Conservation (phyloP, 2,797 vertebrate genomes). For the Gymnopithys bicolor region DNA sequence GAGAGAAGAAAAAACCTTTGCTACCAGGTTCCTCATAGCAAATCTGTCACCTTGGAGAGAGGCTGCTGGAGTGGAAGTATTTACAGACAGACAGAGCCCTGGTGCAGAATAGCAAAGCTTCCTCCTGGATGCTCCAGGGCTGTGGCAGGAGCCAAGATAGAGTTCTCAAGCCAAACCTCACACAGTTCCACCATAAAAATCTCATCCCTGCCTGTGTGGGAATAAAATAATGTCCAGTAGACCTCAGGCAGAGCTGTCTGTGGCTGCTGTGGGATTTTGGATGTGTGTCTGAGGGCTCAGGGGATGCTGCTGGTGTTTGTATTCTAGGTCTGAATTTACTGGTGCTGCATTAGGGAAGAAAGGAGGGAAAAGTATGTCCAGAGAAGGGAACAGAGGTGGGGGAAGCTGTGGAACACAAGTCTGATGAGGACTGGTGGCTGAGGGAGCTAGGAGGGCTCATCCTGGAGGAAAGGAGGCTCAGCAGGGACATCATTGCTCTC, state of each 20-base stretch:
- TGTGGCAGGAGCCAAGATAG: background rate
- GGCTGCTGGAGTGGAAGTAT: slow-evolving; percentile 54
- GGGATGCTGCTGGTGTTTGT: background rate
- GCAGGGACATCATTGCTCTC: background rate
- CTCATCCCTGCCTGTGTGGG: background rate
- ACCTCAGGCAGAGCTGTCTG: background rate
- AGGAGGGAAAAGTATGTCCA: fast-evolving
- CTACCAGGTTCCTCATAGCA: slow-evolving; percentile 48
- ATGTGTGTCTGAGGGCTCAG: background rate
- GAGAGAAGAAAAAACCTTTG: background rate
- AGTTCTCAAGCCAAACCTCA: slow-evolving; percentile 12
- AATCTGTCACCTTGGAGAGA: slow-evolving; percentile 42
- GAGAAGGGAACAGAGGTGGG: background rate
- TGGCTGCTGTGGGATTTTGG: background rate
- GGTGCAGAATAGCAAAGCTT: slow-evolving; percentile 37
- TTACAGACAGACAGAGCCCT: slow-evolving; percentile 53
- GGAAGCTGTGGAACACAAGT: fast-evolving
- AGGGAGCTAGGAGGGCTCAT: background rate
- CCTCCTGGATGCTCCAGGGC: background rate
- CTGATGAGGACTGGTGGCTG: fast-evolving
- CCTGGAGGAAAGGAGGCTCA: background rate
- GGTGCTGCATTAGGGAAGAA: background rate
- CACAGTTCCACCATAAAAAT: background rate
- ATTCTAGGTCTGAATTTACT: background rate
- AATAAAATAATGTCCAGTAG: background rate